Conservation (phyloP, 1,140 invertebrate species). For the Bombus sibiricus region DNA sequence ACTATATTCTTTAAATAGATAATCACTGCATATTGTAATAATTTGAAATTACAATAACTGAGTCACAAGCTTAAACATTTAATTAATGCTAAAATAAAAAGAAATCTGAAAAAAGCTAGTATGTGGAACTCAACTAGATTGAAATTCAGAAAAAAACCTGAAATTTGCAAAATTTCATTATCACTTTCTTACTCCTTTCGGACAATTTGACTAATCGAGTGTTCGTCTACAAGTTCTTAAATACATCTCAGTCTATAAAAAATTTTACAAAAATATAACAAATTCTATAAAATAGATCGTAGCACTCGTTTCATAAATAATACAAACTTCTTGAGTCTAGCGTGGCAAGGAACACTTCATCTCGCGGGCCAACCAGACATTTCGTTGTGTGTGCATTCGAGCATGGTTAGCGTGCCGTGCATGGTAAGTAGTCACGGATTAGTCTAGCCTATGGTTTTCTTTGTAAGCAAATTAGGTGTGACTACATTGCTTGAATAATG, state of each 20-base stretch:
- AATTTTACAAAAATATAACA: not conserved
- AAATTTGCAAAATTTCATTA: too few species aligned
- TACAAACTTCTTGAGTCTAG: not conserved
- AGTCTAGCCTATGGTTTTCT: constrained; percentile 42
- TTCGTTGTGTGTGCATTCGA: constrained; percentile 1
- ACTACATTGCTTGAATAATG: constrained; percentile 35
- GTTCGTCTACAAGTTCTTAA: not conserved
- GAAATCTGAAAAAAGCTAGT: too few species aligned
- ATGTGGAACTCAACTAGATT: too few species aligned
- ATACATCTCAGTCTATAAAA: not conserved
- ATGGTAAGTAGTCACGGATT: constrained; percentile 41
- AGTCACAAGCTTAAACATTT: too few species aligned
- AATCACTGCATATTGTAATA: too few species aligned
- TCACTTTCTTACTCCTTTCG: too few species aligned
- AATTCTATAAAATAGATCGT: too few species aligned
- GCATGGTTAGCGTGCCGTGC: constrained; percentile 31
- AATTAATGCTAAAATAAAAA: too few species aligned
- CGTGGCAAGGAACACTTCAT: not conserved
- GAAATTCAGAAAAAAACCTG: too few species aligned
- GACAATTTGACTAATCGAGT: too few species aligned
- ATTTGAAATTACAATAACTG: too few species aligned
- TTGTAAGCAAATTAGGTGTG: constrained; percentile 53
- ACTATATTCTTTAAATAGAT: too few species aligned
- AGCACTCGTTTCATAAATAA: not conserved
- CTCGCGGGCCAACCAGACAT: not conserved